Conservation (phyloP, 1,140 invertebrate species). For the Bombus confusus region DNA sequence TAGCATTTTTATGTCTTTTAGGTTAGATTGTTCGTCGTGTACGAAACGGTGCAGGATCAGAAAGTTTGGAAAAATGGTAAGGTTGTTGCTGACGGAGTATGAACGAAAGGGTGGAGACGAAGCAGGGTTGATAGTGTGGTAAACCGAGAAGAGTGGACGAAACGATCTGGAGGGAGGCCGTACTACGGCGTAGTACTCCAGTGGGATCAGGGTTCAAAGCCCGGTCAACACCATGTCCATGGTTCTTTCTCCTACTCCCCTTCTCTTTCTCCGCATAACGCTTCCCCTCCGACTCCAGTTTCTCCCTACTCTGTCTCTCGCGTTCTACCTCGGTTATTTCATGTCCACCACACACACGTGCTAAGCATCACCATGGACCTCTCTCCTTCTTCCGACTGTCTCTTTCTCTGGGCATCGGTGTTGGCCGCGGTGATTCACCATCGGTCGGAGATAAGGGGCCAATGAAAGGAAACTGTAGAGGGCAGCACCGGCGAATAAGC, state of each 20-base stretch:
- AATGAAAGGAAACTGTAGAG: constrained; percentile 66
- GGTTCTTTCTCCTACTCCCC: constrained; percentile 43
- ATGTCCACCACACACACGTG: constrained; percentile 45
- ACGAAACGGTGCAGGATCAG: not conserved
- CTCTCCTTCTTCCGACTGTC: constrained; percentile 16
- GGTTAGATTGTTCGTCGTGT: not conserved
- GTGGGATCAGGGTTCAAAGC: constrained; percentile 75
- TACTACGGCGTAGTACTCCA: constrained; percentile 75
- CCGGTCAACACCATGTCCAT: constrained; percentile 74
- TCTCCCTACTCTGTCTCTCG: constrained; percentile 29
- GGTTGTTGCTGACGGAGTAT: constrained; percentile 37
- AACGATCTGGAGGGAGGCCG: constrained; percentile 63
- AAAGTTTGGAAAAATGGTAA: not conserved
- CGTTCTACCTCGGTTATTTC: constrained; percentile 58
- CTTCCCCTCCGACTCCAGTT: not conserved
- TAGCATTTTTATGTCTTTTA: not conserved
- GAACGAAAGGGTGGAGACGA: constrained; percentile 51
- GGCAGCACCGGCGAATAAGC: constrained; percentile 52
- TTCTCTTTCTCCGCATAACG: not conserved
- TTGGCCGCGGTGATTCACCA: constrained; percentile 65
- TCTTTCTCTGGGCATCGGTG: constrained; percentile 30
- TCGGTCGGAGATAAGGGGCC: constrained; percentile 65
- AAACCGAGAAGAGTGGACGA: constrained; percentile 56
- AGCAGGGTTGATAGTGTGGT: constrained; percentile 69
- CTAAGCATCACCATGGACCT: constrained; percentile 51